phyloP scores from a whole-genome alignment of 2,888 invertebrate species.

The Sinopyrophorus schimmeli region DNA sequence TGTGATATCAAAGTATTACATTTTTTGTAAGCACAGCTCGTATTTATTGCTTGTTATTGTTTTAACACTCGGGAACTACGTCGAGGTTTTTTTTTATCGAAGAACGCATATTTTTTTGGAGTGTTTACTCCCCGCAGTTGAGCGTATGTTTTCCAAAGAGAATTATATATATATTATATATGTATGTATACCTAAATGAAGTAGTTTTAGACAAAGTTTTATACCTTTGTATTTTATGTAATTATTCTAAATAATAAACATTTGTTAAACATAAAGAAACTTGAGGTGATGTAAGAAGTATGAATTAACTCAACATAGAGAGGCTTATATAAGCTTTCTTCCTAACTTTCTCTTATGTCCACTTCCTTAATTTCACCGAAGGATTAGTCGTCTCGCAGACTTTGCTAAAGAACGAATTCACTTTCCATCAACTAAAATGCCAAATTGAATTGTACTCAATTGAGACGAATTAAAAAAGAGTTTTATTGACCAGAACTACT shows the following conservation, averaged over 20 bases:
- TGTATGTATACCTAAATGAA: background rate
- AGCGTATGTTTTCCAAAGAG: no score
- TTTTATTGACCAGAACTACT: no score
- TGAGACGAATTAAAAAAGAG: no score
- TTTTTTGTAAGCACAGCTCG: no score
- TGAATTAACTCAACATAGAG: background rate
- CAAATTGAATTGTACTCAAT: no score
- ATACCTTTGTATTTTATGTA: constrained; percentile 34
- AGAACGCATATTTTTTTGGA: no score
- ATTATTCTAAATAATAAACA: constrained; percentile 17
- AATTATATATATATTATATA: no score
- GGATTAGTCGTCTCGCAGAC: constrained; percentile 4
- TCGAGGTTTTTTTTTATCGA: no score
- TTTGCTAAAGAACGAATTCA: background rate
- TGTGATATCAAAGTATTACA: constrained; percentile 16
- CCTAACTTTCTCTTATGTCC: constrained; percentile 8
- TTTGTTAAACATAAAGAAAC: no score
- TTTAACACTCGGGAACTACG: no score
- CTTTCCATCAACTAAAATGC: constrained; percentile 1
- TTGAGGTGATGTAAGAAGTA: constrained; percentile 1
- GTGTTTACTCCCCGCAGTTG: no score
- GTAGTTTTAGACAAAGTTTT: constrained; percentile 30
- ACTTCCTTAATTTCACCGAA: constrained; percentile 6
- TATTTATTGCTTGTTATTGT: no score
- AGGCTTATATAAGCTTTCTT: constrained; percentile 1